Evolutionary conservation across 2,113 vertebrate species (phyloP), one percentile per base, ranked within the genome.

Genomic region (Reinhardtius hippoglossoides): DNA sequence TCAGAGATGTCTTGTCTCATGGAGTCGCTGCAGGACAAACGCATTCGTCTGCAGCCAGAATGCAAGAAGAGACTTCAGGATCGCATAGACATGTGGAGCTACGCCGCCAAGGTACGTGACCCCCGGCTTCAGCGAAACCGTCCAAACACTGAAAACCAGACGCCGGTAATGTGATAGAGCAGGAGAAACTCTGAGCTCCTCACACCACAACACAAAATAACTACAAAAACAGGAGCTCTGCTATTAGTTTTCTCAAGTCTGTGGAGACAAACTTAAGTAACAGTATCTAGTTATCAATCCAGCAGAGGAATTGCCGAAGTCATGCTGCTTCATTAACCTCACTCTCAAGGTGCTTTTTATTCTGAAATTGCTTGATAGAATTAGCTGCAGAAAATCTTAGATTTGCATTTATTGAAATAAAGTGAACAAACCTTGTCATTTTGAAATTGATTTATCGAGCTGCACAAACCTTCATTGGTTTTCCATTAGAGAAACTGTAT

Each of bases 61-160:
- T 99, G 98, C 86, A 99, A 99, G 92, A 99, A 99, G 86, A 96
- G 97, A 71, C 95, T 99, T 63, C 97, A 99, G 55, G 98, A 99
- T 78, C 96, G 98, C 6, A 97, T 98, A 15, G 98, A 99, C 52
- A 99, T 99, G 98, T 99, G 98, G 98, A 97, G 97, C 88, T 99
- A 97, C 0, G 98, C 98, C 0, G 97, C 97, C 3, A 99, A 97
- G 96, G 98, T 99, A 88, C 48, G 1, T 1, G 2, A 50, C 8
- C 42, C n/a, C 12, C 46, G 6, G 3, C 12, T 3, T 23, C 21
- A 3, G 5, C 5, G 2, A 18, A 65, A 58, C 31, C 13, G 23
- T 56, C 9, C 3, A 2, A 10, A 50, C 56, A 21, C 46, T 62
- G 74, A 27, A 9, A 46, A 61, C 59, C 48, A 35, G 44, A 3